Conservation (phyloP, 2,888 invertebrate genomes). For the Eilema sororculum region DNA sequence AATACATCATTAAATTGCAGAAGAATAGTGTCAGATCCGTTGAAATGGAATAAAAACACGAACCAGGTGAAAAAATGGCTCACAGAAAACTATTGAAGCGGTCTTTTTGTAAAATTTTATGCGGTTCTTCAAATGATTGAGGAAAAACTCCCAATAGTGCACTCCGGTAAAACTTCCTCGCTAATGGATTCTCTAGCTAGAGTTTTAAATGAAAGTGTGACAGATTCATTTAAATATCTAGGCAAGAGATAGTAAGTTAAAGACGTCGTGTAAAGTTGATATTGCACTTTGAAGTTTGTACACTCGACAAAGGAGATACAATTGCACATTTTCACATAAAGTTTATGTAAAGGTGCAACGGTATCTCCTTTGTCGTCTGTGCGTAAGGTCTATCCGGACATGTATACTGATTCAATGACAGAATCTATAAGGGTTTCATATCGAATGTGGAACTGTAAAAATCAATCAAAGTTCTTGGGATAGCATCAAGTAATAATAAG, state of each 20-base stretch:
- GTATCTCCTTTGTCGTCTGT: too few species aligned
- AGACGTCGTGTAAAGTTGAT: too few species aligned
- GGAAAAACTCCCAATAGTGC: conserved; percentile 11
- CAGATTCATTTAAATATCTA: neutral
- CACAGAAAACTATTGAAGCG: conserved; percentile 26
- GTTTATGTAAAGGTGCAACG: too few species aligned
- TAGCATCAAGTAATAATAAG: too few species aligned
- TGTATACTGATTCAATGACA: too few species aligned
- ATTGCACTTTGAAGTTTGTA: too few species aligned
- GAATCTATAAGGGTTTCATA: too few species aligned
- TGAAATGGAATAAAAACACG: conserved; percentile 30
- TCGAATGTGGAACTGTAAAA: too few species aligned
- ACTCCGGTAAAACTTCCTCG: conserved; percentile 17
- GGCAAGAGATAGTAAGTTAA: neutral
- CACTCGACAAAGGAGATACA: too few species aligned
- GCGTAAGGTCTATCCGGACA: too few species aligned
- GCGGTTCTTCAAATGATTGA: conserved; percentile 20
- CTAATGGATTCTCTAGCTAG: conserved; percentile 20
- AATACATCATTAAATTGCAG: conserved; percentile 1
- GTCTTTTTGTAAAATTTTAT: conserved; percentile 32
- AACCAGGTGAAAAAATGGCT: conserved; percentile 25
- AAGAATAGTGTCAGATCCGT: conserved; percentile 19
- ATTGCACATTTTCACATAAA: too few species aligned
- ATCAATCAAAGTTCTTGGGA: too few species aligned
- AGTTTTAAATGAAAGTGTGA: conserved; percentile 5